phyloP scores from a whole-genome alignment of 2,888 invertebrate genomes.

The Syrphus vitripennis region DNA sequence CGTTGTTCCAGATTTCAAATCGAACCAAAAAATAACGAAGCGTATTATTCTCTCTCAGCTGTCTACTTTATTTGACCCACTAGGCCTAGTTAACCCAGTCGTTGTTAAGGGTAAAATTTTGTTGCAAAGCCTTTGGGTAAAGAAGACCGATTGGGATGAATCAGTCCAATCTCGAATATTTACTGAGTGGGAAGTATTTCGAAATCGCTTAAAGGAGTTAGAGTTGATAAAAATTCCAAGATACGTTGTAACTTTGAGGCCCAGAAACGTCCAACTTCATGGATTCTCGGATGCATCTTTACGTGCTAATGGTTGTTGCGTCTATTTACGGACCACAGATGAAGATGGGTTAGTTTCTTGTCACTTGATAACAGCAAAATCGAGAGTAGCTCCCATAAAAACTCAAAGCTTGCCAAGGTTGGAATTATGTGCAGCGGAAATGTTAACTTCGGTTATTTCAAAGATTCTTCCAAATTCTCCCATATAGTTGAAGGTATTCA shows the following conservation, averaged over 20 bases:
- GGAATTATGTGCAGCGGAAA: conserved; percentile 55
- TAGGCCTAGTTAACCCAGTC: background rate
- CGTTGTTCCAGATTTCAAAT: background rate
- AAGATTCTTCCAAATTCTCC: background rate
- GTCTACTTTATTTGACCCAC: background rate
- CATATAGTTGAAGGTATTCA: too few species aligned
- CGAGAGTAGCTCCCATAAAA: conserved; percentile 57
- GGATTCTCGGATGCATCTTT: conserved; percentile 52
- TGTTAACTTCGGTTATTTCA: background rate
- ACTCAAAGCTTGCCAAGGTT: conserved; percentile 52
- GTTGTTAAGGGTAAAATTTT: background rate
- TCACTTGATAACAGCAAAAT: conserved; percentile 49
- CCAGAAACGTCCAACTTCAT: background rate
- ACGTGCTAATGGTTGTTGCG: conserved; percentile 46
- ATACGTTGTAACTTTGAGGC: background rate
- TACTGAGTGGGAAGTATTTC: too few species aligned
- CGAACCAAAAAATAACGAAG: background rate
- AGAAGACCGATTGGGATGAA: background rate
- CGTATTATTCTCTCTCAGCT: background rate
- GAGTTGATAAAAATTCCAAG: background rate
- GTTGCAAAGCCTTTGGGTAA: background rate
- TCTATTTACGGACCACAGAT: conserved; percentile 33
- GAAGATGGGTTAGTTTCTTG: background rate
- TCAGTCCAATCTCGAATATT: background rate
- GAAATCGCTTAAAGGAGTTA: background rate